phyloP scores from a whole-genome alignment of 2,888 invertebrate genomes.

The Conistra vaccinii region DNA sequence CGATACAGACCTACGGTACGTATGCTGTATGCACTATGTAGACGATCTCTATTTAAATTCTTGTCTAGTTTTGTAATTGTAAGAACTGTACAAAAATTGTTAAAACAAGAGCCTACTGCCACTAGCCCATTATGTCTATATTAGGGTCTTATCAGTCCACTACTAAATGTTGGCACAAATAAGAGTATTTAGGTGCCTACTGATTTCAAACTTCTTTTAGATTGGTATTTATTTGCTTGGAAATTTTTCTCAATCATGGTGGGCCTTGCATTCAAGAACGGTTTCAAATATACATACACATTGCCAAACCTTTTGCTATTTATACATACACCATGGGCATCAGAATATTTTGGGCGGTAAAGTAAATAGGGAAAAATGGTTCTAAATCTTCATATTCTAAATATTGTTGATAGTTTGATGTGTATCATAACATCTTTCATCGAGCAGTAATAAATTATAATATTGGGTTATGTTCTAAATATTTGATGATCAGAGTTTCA shows the following conservation, averaged over 20 bases:
- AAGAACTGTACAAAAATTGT: background rate
- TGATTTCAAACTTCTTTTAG: background rate
- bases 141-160: background rate
- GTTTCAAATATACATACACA: background rate
- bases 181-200: background rate
- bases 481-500: background rate
- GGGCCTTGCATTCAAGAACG: constrained; percentile 6
- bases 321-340: background rate
- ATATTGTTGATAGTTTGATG: background rate
- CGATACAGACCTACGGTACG: background rate
- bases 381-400: constrained; percentile 15
- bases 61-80: background rate
- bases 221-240: constrained; percentile 16
- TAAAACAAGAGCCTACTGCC: background rate
- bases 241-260: constrained; percentile 19
- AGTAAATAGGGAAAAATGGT: background rate
- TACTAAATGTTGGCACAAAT: background rate
- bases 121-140: background rate
- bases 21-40: background rate
- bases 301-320: constrained; percentile 8
- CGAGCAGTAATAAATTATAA: background rate
- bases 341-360: constrained; percentile 8
- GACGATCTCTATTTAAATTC: background rate
- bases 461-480: constrained; percentile 12
- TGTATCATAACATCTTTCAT: constrained; percentile 6